Conservation (phyloP, 2,888 invertebrate genomes). For the Pollenia amentaria region DNA sequence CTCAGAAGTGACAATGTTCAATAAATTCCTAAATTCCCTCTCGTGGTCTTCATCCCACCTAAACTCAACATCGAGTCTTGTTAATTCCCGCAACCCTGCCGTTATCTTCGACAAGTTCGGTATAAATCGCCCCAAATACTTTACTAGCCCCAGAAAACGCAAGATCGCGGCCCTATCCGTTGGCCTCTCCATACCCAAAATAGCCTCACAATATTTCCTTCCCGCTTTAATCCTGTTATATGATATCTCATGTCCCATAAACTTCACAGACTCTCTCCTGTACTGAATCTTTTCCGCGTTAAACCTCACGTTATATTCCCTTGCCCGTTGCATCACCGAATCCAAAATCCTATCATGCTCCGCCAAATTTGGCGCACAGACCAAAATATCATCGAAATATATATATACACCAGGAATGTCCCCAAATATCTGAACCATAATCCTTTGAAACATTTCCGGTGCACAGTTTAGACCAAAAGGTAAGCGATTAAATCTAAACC, state of each 20-base stretch:
- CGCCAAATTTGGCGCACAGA: constrained; percentile 3
- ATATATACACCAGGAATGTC: constrained; percentile 79
- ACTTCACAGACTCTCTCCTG: constrained; percentile 43
- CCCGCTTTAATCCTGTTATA: constrained; percentile 25
- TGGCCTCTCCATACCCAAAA: constrained; percentile 29
- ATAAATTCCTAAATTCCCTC: constrained; percentile 42
- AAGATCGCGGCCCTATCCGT: constrained; percentile 41
- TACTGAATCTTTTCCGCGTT: constrained; percentile 62
- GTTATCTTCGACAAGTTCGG: constrained; percentile 41
- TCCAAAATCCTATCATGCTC: constrained; percentile 22
- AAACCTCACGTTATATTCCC: constrained; percentile 18
- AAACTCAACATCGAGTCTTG: constrained; percentile 53
- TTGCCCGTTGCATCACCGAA: background rate
- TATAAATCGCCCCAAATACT: too few species aligned
- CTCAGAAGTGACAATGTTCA: background rate
- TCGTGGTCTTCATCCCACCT: constrained; percentile 51
- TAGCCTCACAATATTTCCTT: background rate
- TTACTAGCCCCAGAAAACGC: constrained; percentile 58
- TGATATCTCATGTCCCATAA: constrained; percentile 52
- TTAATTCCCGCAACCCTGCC: background rate
- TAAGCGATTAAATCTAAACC: constrained; percentile 76
- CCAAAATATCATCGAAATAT: constrained; percentile 78
- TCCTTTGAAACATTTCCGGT: too few species aligned
- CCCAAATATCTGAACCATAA: constrained; percentile 75
- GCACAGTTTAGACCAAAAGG: constrained; percentile 72